Evolutionary conservation across 64 coral and sea anemone genomes (phyloP).

Genomic region (Dendronephthya gigantea): DNA sequence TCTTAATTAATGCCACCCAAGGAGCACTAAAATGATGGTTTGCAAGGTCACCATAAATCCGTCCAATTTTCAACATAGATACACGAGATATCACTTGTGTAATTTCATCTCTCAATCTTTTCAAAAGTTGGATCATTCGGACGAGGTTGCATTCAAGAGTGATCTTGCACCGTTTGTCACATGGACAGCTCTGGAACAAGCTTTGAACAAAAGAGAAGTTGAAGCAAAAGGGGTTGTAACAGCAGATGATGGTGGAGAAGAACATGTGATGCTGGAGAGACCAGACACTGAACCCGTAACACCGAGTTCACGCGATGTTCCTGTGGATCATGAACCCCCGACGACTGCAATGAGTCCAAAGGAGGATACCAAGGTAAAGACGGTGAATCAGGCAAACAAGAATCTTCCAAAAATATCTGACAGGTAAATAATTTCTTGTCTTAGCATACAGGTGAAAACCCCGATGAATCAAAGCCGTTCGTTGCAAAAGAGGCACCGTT

Average conservation of each 20-base stretch:
- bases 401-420: background rate
- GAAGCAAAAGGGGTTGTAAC: background rate
- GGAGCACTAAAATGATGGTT: no score
- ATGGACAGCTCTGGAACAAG: background rate
- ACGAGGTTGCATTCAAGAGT: background rate
- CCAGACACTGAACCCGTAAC: background rate
- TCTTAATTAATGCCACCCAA: no score
- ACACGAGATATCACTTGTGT: background rate
- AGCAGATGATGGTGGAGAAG: background rate
- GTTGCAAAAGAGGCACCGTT: background rate
- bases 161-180: conserved; percentile 1
- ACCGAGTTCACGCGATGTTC: background rate
- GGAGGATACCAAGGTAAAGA: background rate
- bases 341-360: background rate
- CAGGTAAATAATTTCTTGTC: background rate
- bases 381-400: background rate
- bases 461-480: background rate
- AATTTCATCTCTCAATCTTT: background rate
- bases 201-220: background rate
- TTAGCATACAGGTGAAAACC: background rate
- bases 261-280: background rate
- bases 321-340: background rate
- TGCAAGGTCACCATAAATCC: no score
- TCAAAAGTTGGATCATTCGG: background rate
- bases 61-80: no score